Base-by-base conservation (phyloP, 64 coral and sea anemone genomes). In the Trachythela sp. region DNA sequence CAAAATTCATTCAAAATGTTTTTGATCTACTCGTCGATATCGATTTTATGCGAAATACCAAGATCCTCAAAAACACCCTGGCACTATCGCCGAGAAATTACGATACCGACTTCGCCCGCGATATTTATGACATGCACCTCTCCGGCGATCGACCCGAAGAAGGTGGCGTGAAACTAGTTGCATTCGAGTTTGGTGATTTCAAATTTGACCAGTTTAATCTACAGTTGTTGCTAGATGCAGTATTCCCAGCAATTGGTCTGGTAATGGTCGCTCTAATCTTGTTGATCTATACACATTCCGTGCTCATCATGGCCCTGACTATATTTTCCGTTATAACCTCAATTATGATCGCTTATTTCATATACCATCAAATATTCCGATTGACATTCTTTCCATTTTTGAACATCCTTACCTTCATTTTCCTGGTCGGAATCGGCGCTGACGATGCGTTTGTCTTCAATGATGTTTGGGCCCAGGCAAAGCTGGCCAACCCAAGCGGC, bases 401-500 rank as follows among this genome's bases (percentile, higher is more conserved):
- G 17, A 99, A 99, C 54, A 85, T 99, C 20, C 93, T 93, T 24
- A 99, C 96, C 29, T 36, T 99, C 9, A 95, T 99, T 54, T 99
- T 99, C 76, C 89, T 99, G 20, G 93, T 99, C 15, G 96, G 96
- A 9, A 99, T 99, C 36, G 96, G 96, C 42, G 96, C 96, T 5
- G 96, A 99, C 88, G 96, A 99, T 37, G 93, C 93, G 6, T 99
- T 99, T 80, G 93, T 99, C 11, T 99, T 92, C 87, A 94, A 85
- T 17, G 96, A 99, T 48, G 93, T 99, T 7, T 99, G 96, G 96
- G 85, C 91, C 7, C 96, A 99, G 22, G 86, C 86, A 7, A 88
- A 88, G 64, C 89, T 35, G 34, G 89, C 93, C 8, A 39, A 93
- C 45, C 93, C 96, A 3, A 83, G 45, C 31, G 91, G 77, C 40